Conservation (phyloP, 2,888 invertebrate genomes). For the Ichneumoninae sp. region DNA sequence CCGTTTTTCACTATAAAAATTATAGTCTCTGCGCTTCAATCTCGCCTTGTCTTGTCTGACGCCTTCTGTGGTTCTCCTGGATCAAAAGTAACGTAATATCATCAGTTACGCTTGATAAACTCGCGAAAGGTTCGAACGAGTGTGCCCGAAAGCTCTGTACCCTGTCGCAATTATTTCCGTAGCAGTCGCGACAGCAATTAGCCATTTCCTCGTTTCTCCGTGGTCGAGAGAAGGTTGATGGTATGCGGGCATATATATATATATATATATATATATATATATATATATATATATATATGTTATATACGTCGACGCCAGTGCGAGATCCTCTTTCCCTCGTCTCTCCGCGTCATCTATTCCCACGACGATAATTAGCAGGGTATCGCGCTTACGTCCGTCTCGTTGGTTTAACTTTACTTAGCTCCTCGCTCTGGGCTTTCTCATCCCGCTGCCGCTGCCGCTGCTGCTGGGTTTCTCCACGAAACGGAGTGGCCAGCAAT, state of each 20-base stretch:
- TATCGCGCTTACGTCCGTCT: conserved; percentile 69
- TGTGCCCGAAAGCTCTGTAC: conserved; percentile 8
- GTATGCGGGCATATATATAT: not conserved
- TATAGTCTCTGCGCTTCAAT: not conserved
- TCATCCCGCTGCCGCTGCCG: conserved; percentile 20
- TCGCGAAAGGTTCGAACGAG: conserved; percentile 13
- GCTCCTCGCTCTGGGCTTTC: conserved; percentile 62
- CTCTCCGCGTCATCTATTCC: conserved; percentile 68
- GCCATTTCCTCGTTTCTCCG: conserved; percentile 55
- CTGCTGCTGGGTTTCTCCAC: conserved; percentile 44
- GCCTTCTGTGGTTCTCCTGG: not conserved
- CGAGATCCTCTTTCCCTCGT: conserved; percentile 49
- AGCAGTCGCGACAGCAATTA: conserved; percentile 59
- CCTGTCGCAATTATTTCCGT: conserved; percentile 43
- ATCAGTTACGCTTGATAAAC: conserved; percentile 14
- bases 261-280: not conserved
- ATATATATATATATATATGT: not conserved
- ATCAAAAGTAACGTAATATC: not conserved
- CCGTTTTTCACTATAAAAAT: not conserved
- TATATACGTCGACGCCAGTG: conserved; percentile 48
- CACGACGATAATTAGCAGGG: conserved; percentile 70
- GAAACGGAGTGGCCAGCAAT: conserved; percentile 67
- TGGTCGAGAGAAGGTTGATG: conserved; percentile 38
- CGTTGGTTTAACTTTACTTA: conserved; percentile 74
- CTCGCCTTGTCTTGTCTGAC: not conserved